Percentiles rank a stretch among this genome's conserved stretches.
Evolutionary conservation across 2,888 invertebrate genomes (phyloP).

Genomic region (Drosophila recens): DNA sequence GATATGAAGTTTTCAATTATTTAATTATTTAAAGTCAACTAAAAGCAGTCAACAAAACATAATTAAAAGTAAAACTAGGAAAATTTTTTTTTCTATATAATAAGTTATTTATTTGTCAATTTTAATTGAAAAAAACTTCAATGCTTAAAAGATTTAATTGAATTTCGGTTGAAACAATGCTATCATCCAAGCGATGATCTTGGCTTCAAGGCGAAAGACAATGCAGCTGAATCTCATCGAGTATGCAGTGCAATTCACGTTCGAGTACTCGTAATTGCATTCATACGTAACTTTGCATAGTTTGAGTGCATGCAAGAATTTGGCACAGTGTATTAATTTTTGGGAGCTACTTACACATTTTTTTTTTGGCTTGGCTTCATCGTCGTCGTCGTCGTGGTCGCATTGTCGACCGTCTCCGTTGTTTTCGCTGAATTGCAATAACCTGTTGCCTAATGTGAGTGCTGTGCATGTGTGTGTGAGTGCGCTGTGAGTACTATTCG

Average conservation of each 20-base stretch:
- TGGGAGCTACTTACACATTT: constrained; percentile 72
- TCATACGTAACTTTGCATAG: constrained; percentile 16
- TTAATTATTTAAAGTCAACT: too few species aligned
- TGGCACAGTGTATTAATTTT: constrained; percentile 72
- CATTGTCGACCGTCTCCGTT: constrained; percentile 63
- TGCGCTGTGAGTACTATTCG: constrained; percentile 23
- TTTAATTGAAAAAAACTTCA: not conserved
- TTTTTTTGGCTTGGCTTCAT: constrained; percentile 29
- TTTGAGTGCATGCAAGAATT: constrained; percentile 40
- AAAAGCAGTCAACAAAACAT: too few species aligned
- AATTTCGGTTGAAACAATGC: not conserved
- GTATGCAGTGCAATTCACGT: constrained; percentile 1
- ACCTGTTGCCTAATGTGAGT: constrained; percentile 81
- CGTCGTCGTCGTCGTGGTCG: constrained; percentile 49
- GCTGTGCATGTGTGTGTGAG: constrained; percentile 14
- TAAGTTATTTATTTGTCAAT: too few species aligned
- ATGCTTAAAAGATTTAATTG: not conserved
- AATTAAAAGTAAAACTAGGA: too few species aligned
- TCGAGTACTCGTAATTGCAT: not conserved
- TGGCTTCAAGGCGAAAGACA: not conserved
- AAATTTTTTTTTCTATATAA: too few species aligned
- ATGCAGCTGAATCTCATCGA: constrained; percentile 8
- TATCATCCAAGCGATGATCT: not conserved
- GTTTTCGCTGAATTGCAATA: constrained; percentile 81
- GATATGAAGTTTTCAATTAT: too few species aligned